Conservation (phyloP, 2,113 vertebrate species). For the Prunella himalayana region DNA sequence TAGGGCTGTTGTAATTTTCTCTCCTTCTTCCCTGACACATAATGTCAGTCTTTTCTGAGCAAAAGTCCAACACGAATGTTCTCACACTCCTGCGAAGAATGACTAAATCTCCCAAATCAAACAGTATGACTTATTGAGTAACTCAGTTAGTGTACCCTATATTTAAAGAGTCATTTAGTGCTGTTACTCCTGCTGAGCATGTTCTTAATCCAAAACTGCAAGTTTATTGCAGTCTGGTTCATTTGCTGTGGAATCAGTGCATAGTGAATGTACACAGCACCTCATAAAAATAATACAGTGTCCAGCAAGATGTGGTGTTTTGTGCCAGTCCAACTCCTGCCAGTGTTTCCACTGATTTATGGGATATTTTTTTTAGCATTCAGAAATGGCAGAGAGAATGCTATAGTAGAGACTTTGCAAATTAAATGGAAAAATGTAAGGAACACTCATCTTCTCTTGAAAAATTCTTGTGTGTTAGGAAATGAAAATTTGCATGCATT, state of each 20-base stretch:
- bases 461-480: not conserved
- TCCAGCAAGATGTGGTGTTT: not conserved
- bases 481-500: not conserved
- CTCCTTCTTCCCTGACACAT: not conserved
- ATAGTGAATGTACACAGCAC: not conserved
- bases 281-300: not conserved
- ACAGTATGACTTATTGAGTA: not conserved
- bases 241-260: not conserved
- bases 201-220: not conserved
- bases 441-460: not conserved
- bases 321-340: not conserved
- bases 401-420: not conserved
- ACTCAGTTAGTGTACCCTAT: not conserved
- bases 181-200: not conserved
- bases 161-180: not conserved
- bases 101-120: not conserved
- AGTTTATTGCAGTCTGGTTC: not conserved
- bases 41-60: not conserved
- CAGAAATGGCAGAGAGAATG: not conserved
- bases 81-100: not conserved
- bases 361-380: not conserved
- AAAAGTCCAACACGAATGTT: not conserved
- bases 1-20: not conserved
- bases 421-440: not conserved
- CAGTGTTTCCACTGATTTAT: not conserved